Percentiles rank a stretch among this genome's conserved stretches.
Evolutionary conservation across 2,113 vertebrate species (phyloP).

Genomic region (Phasianus colchicus): DNA sequence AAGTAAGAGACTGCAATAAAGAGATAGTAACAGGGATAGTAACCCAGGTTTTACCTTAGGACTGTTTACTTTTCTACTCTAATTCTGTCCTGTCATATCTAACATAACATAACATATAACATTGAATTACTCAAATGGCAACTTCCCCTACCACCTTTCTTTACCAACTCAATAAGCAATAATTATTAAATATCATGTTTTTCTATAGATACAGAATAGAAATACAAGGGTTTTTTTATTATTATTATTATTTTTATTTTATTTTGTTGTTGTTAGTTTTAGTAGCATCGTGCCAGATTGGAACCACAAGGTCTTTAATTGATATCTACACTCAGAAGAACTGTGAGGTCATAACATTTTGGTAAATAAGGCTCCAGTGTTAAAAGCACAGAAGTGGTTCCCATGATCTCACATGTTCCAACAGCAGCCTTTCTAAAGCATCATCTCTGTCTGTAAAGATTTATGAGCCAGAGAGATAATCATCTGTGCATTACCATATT

Average conservation of each 20-base stretch:
- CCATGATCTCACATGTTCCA: neutral
- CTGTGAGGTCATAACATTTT: neutral
- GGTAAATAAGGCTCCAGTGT: neutral
- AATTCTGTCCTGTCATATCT: neutral
- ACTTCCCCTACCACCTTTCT: neutral
- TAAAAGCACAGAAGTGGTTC: neutral
- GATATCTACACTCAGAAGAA: neutral
- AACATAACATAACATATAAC: neutral
- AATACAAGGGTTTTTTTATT: neutral
- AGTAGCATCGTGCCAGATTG: neutral
- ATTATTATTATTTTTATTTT: neutral
- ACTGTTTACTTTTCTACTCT: slow-evolving; percentile 28
- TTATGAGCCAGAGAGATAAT: neutral
- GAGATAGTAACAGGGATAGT: slow-evolving; percentile 22
- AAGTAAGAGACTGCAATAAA: slow-evolving; percentile 37
- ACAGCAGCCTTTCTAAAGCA: neutral
- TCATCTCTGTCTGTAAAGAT: neutral
- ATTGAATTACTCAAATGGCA: slow-evolving; percentile 23
- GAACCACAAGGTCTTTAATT: neutral
- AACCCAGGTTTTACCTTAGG: slow-evolving; percentile 50
- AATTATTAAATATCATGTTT: neutral
- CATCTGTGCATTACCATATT: neutral
- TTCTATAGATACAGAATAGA: neutral
- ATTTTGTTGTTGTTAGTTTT: neutral
- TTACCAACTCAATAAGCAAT: neutral